Conservation (phyloP, 1,140 invertebrate genomes). For the Drosophila paulistorum region DNA sequence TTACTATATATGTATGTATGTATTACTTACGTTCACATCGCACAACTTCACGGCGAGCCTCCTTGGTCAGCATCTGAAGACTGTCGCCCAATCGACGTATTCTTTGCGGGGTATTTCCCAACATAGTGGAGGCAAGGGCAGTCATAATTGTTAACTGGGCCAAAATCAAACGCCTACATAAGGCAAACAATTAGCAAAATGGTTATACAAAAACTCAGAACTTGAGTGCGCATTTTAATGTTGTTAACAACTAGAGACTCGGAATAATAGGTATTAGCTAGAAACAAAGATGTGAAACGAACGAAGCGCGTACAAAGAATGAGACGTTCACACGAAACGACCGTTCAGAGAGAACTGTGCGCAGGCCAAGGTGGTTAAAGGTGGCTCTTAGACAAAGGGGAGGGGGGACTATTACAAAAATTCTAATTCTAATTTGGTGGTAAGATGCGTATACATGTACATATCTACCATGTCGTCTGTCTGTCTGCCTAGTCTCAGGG, state of each 20-base stretch:
- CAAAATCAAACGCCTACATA: conserved; percentile 48
- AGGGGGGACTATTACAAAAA: conserved; percentile 44
- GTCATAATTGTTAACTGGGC: conserved; percentile 36
- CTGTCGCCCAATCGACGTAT: conserved; percentile 67
- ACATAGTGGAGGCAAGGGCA: conserved; percentile 14
- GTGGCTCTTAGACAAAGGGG: conserved; percentile 6
- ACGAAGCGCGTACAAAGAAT: conserved; percentile 25
- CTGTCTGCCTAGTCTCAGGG: conserved; percentile 18
- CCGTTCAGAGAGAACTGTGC: conserved; percentile 65
- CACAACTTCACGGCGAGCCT: conserved; percentile 57
- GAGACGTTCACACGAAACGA: conserved; percentile 63
- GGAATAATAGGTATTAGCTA: background rate
- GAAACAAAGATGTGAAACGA: background rate
- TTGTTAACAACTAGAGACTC: conserved; percentile 17
- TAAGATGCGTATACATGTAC: background rate
- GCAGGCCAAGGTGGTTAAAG: conserved; percentile 38
- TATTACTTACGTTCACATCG: conserved; percentile 72
- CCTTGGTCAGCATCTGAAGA: conserved; percentile 69
- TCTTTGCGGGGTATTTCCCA: conserved; percentile 52
- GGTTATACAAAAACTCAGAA: conserved; percentile 72
- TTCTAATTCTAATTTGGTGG: conserved; percentile 55
- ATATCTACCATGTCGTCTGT: conserved; percentile 30
- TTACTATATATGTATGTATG: background rate
- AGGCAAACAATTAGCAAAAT: conserved; percentile 78
- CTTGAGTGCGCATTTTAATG: conserved; percentile 73